phyloP scores from a whole-genome alignment of 2,888 invertebrate genomes.

The Blastobasis lacticolella region DNA sequence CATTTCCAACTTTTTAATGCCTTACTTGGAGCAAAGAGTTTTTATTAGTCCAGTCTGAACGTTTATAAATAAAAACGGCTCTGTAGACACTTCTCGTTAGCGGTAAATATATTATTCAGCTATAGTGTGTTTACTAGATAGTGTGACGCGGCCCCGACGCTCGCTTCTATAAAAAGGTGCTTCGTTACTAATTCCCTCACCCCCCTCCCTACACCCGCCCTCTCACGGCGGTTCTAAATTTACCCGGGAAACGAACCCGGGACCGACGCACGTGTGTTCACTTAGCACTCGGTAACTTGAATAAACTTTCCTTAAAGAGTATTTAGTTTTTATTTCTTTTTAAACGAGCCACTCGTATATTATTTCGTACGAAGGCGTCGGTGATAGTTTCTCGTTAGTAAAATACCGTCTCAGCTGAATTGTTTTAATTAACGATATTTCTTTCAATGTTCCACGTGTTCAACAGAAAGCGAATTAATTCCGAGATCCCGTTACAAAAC shows the following conservation, averaged over 20 bases:
- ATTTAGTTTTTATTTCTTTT: slow-evolving; percentile 22
- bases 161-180: slow-evolving; percentile 68
- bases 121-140: slow-evolving; percentile 42
- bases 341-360: slow-evolving; percentile 20
- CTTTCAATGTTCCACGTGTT: no score
- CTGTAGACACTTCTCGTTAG: slow-evolving; percentile 30
- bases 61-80: not conserved
- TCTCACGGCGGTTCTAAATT: slow-evolving; percentile 48
- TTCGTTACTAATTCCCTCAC: slow-evolving; percentile 48
- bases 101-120: slow-evolving; percentile 42
- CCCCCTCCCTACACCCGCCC: slow-evolving; percentile 26
- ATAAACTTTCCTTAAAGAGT: slow-evolving; percentile 37
- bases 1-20: no score
- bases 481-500: slow-evolving; percentile 28
- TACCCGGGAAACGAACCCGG: slow-evolving; percentile 60
- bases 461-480: no score
- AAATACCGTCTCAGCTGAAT: no score
- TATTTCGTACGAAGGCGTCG: slow-evolving; percentile 1
- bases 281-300: slow-evolving; percentile 59
- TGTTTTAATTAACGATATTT: no score
- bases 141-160: slow-evolving; percentile 40
- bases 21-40: not conserved
- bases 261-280: slow-evolving; percentile 61
- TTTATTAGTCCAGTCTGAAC: not conserved
- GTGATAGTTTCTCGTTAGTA: no score